Conservation (phyloP, 1,140 invertebrate species). For the Venturia canescens region DNA sequence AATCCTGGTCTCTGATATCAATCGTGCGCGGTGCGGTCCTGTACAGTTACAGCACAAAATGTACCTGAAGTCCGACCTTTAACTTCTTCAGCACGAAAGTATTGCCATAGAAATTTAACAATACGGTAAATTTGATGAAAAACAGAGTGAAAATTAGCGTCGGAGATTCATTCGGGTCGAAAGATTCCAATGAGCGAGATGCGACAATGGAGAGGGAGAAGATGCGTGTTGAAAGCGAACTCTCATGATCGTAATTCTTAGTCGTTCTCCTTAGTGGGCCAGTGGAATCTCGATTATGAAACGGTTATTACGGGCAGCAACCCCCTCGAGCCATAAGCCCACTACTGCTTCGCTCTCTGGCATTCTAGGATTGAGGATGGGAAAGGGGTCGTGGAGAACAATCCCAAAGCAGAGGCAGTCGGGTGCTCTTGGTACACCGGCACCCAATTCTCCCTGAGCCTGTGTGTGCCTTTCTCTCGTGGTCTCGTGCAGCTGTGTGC, state of each 20-base stretch:
- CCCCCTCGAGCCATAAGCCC: conserved; percentile 28
- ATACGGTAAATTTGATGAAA: too few species aligned
- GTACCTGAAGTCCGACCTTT: not conserved
- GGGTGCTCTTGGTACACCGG: conserved; percentile 9
- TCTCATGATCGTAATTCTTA: conserved; percentile 24
- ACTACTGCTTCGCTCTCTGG: conserved; percentile 38
- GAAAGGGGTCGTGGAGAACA: conserved; percentile 22
- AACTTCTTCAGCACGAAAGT: too few species aligned
- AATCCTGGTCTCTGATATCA: not conserved
- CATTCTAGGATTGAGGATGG: conserved; percentile 8
- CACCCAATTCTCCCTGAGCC: conserved; percentile 4
- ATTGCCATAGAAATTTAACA: too few species aligned
- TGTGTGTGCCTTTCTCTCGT: not conserved
- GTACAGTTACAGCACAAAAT: not conserved
- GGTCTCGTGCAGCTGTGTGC: not conserved
- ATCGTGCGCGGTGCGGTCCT: not conserved
- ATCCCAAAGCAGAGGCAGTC: conserved; percentile 21
- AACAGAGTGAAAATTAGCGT: too few species aligned
- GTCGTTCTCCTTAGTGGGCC: conserved; percentile 40
- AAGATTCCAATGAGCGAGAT: too few species aligned
- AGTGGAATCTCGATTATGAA: conserved; percentile 44
- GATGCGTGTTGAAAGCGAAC: not conserved
- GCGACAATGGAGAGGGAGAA: not conserved
- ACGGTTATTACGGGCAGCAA: conserved; percentile 35
- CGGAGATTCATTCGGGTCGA: too few species aligned